These are phyloP conservation scores for Carcina quercana DNA, from an alignment of 2,888 invertebrate genomes.

Conservation along the genomic window DNA sequence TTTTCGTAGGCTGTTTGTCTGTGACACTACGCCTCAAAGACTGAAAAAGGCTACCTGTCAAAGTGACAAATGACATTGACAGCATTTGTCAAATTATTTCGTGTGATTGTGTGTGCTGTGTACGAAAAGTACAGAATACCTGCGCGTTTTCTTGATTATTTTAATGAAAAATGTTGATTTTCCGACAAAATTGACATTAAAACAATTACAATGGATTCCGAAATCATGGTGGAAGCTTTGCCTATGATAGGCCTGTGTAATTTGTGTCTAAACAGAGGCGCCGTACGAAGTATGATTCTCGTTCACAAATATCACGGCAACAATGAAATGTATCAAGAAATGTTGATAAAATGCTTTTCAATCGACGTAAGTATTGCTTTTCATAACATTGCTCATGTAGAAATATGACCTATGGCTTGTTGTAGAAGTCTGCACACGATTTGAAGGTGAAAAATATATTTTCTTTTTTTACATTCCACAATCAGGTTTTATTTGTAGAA, in stretches of 20 bases:
- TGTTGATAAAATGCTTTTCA: conserved; percentile 52
- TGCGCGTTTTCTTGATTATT: background rate
- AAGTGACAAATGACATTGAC: background rate
- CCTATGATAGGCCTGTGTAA: conserved; percentile 57
- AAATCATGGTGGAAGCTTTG: conserved; percentile 54
- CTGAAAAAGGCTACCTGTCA: no score
- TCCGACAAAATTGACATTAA: background rate
- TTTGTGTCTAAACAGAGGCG: conserved; percentile 54
- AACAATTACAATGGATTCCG: conserved; percentile 31
- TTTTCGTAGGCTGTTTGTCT: no score
- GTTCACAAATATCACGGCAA: conserved; percentile 32
- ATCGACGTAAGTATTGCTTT: conserved; percentile 66
- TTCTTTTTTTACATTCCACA: no score
- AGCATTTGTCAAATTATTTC: background rate
- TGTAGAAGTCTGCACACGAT: no score
- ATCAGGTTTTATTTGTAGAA: no score
- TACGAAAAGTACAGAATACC: background rate
- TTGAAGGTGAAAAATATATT: no score
- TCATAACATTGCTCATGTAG: no score
- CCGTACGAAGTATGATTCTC: conserved; percentile 56
- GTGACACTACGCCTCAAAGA: no score
- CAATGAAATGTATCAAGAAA: conserved; percentile 43
- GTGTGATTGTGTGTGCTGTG: background rate
- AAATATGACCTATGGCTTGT: no score
- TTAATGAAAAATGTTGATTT: background rate